Base-by-base conservation (phyloP, 2,113 vertebrate genomes). In the Cettia cetti region DNA sequence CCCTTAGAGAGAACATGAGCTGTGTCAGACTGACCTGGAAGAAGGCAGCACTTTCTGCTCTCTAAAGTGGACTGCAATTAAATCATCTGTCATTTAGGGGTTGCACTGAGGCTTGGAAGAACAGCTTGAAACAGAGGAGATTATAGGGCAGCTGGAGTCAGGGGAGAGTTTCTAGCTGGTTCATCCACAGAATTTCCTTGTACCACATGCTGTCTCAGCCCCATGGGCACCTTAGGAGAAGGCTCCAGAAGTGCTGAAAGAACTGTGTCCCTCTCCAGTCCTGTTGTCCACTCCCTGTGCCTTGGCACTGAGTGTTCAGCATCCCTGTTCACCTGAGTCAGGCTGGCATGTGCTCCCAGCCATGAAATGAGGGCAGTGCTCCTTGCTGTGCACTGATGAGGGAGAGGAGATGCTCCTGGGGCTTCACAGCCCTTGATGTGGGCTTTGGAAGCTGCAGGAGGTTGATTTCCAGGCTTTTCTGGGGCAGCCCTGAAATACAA, bases 191-290 rank as follows among this genome's bases (percentile, higher is more conserved):
- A n/a, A 8, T n/a, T 19, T 63, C 21, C 42, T 75, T 8, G 21
- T 31, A 44, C 15, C 35, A 33, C 11, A 7, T 39, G 18, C 17
- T 31, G 2, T 75, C 61, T 72, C 61, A 70, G 23, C 61, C 44
- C 26, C 35, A 6, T 9, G 18, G 26, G 15, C 13, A 11, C 7
- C 16, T 74, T 14, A 69, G 45, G 28, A 84, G 45, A 80, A 69
- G 26, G 17, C 15, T 83, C 9, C 20, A 52, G 45, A 30, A 40
- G n/a, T 21, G 42, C 37, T 31, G 15, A 28, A 68, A 40, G 66
- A 40, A 2, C 0, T 20, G 2, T 4, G 2, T 35, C 59, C n/a
- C 45, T 13, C 27, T 10, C 20, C 19, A 57, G 28, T 20, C 17
- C 27, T 72, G 4, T 11, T 82, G 44, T 57, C 59, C 14, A 6